phyloP scores from a whole-genome alignment of 1,140 invertebrate species.

The Drosophila watanabei region DNA sequence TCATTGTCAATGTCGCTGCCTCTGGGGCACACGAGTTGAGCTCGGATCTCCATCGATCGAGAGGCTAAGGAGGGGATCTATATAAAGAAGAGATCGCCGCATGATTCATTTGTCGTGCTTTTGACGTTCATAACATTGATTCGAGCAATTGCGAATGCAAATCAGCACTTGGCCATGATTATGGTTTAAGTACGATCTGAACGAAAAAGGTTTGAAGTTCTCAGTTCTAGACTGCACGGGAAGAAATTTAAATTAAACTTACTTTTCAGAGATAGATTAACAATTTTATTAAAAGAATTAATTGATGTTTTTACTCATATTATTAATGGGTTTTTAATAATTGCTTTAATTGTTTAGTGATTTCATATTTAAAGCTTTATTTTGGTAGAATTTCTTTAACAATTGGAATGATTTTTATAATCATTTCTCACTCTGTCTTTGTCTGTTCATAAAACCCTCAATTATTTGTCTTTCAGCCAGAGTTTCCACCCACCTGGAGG shows the following conservation, averaged over 20 bases:
- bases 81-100: slow-evolving; percentile 57
- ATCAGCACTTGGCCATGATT: slow-evolving; percentile 53
- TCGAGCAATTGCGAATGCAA: slow-evolving; percentile 52
- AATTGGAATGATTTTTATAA: no score
- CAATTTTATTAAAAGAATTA: background rate
- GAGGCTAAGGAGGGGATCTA: slow-evolving; percentile 17
- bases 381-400: rapidly evolving
- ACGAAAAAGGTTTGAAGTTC: slow-evolving; percentile 46
- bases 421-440: slow-evolving; percentile 6
- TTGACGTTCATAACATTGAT: slow-evolving; percentile 56
- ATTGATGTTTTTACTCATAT: no score
- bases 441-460: slow-evolving; percentile 13
- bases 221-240: slow-evolving; percentile 11
- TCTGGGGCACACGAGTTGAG: slow-evolving; percentile 57
- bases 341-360: background rate
- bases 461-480: slow-evolving; percentile 44
- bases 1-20: slow-evolving; percentile 80
- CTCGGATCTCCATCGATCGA: slow-evolving; percentile 4
- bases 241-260: background rate
- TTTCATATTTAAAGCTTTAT: background rate
- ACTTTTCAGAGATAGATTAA: background rate
- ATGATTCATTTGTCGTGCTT: slow-evolving; percentile 82
- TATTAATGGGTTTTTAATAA: no score
- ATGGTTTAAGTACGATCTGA: slow-evolving; percentile 62
- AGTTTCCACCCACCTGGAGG: slow-evolving; percentile 60